Conservation (phyloP, 2,888 invertebrate genomes). For the Platerodrilus igneus region DNA sequence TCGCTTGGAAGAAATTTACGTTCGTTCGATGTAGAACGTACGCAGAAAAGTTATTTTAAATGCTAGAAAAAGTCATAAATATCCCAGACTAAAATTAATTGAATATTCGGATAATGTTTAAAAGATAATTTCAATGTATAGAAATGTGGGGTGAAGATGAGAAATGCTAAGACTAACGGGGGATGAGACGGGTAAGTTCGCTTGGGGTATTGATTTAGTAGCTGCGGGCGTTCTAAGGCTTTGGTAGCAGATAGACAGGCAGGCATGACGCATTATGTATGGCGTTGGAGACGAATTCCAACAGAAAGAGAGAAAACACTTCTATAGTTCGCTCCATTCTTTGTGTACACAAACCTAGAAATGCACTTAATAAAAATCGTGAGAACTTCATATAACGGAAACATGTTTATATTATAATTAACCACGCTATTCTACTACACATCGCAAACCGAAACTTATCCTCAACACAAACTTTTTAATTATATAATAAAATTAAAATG, state of each 20-base stretch:
- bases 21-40: too few species aligned
- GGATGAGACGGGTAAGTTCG: constrained; percentile 29
- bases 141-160: constrained; percentile 30
- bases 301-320: too few species aligned
- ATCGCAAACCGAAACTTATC: too few species aligned
- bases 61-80: not conserved
- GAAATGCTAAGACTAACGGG: constrained; percentile 27
- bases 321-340: too few species aligned
- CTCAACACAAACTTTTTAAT: constrained; percentile 49
- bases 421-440: too few species aligned
- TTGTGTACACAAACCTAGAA: too few species aligned
- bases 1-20: too few species aligned
- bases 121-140: constrained; percentile 9
- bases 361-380: too few species aligned
- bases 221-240: constrained; percentile 48
- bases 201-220: constrained; percentile 49
- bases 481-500: constrained; percentile 47
- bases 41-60: constrained; percentile 1
- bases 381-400: too few species aligned
- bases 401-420: too few species aligned
- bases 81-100: not conserved
- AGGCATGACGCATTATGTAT: constrained; percentile 51
- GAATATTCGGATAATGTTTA: constrained; percentile 2
- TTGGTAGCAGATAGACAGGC: constrained; percentile 49
- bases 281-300: constrained; percentile 48